Evolutionary conservation across 2,113 vertebrate genomes (phyloP), one percentile per base, ranked within the genome.

Genomic region (Falco punctatus): DNA sequence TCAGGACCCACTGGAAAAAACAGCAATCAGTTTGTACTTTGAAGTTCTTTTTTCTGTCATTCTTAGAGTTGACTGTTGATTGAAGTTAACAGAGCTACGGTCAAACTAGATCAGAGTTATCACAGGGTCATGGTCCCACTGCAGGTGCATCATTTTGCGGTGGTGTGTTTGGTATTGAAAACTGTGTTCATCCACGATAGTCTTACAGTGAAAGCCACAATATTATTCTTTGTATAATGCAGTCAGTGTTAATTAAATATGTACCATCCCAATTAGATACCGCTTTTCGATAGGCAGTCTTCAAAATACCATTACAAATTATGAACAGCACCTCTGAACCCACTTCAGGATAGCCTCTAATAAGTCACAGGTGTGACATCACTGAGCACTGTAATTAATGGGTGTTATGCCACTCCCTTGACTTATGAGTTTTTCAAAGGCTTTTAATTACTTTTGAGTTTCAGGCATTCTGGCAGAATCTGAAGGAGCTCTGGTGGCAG

Each of bases 391-490:
- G 58, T 88, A 86, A 74, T 81, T 75, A 82, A 91, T 97, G 82
- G 93, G 88, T 88, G 55, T 70, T 88, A 94, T 84, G 91, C 92
- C 92, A 84, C 67, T 51, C 90, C 86, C 67, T 48, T 69, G 83
- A 91, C 54, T 92, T 88, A 89, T 0, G 85, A 90, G 81, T 73
- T 94, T 97, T 95, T 90, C 88, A 92, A 88, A 87, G 57, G 73
- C 35, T 77, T 97, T 89, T 86, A 75, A 84, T 94, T 92, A 84
- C 96, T 96, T 95, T 84, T 86, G 86, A 90, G 61, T 93, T 96
- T 82, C 51, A 90, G 87, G 58, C 61, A 57, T 93, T 94, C 86
- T 79, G 88, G 91, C 94, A 73, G 92, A 83, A 66, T 91, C 97
- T 95, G 85, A 96, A 91, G 92, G 78, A 62, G 22, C 92, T 96